Evolutionary conservation across 2,113 vertebrate genomes (phyloP).

Genomic region (Catharus fuscescens): DNA sequence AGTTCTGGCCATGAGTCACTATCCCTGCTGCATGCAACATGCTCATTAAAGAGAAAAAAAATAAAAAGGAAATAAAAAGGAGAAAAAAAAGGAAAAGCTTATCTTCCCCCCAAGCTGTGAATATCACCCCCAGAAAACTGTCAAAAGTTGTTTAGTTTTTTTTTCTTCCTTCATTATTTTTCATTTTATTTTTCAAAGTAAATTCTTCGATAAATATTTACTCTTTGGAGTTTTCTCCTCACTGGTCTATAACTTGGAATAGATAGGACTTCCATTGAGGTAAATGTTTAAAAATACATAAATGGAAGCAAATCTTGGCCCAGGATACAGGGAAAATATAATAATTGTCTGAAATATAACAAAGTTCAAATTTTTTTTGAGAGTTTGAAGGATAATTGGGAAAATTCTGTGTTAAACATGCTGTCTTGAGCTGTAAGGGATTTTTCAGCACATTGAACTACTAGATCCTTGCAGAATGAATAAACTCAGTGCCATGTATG

Average conservation of each 20-base stretch:
- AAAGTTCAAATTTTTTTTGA: background rate
- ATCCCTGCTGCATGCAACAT: background rate
- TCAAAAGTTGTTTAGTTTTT: background rate
- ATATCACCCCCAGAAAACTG: background rate
- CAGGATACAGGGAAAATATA: background rate
- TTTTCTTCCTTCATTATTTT: background rate
- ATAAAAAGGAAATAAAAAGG: fast-evolving
- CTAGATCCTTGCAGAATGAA: background rate
- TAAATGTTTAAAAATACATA: background rate
- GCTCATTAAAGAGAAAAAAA: background rate
- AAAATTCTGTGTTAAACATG: background rate
- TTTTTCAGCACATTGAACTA: background rate
- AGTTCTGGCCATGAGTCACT: background rate
- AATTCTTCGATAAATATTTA: background rate
- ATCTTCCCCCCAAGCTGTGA: background rate
- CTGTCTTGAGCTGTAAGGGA: background rate
- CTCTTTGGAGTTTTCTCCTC: background rate
- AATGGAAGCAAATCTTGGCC: background rate
- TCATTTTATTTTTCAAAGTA: background rate
- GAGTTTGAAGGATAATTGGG: background rate
- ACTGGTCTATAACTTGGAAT: background rate
- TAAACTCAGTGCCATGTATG: background rate
- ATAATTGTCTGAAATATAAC: background rate
- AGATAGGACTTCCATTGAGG: background rate
- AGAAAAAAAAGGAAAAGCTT: background rate